Percentiles rank a stretch among this genome's conserved stretches.
phyloP scores from a whole-genome alignment of 2,797 vertebrate genomes.

The Delichon dasypus region DNA sequence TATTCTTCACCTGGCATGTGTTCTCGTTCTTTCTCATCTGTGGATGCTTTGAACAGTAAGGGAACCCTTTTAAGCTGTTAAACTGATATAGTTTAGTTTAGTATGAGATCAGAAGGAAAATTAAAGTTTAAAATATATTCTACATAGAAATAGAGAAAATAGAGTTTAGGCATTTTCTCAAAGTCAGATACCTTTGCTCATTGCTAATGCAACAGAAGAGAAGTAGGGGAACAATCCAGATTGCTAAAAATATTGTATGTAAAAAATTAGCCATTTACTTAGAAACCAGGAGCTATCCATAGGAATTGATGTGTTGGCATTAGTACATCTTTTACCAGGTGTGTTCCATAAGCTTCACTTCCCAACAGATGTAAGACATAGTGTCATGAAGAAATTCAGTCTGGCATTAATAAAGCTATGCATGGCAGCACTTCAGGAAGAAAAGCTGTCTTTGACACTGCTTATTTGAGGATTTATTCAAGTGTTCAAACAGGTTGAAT shows the following conservation, averaged over 20 bases:
- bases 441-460: neutral
- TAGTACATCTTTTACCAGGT: neutral
- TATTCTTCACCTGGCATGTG: neutral
- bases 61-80: neutral
- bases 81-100: neutral
- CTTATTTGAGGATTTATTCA: neutral
- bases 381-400: neutral
- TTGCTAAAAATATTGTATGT: neutral
- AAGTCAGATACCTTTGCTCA: neutral
- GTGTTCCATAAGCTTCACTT: neutral
- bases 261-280: neutral
- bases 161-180: neutral
- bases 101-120: neutral
- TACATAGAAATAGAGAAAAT: neutral
- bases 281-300: neutral
- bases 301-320: neutral
- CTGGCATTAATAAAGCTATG: neutral
- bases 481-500: neutral
- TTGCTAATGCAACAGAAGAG: neutral
- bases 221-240: neutral
- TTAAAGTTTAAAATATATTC: neutral
- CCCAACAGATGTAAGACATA: neutral
- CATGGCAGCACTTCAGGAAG: neutral
- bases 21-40: neutral
- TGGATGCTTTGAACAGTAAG: neutral